Percentiles rank a stretch among this genome's conserved stretches.
Conservation (phyloP, 2,888 invertebrate species). For the Cryptus viduatorius region DNA sequence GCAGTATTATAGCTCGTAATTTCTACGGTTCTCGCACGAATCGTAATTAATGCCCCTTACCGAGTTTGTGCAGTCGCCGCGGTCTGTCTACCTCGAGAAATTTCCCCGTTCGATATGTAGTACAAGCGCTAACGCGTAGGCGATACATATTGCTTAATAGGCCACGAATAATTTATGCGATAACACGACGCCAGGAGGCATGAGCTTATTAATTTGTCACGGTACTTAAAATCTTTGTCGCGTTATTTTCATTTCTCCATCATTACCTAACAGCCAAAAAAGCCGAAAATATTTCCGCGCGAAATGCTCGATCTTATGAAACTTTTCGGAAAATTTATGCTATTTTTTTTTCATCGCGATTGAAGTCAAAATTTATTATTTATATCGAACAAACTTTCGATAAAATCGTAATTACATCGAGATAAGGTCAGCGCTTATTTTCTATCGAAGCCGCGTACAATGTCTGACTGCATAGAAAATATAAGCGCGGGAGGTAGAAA, state of each 20-base stretch:
- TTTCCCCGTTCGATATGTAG: conserved; percentile 25
- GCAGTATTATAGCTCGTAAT: conserved; percentile 57
- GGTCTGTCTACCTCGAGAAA: conserved; percentile 14
- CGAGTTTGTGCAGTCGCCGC: conserved; percentile 32
- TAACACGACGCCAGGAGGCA: conserved; percentile 27
- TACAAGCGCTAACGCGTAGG: neutral
- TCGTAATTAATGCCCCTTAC: conserved; percentile 28
- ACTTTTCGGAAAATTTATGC: no score
- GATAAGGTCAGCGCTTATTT: no score
- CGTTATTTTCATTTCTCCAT: neutral
- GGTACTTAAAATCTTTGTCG: neutral
- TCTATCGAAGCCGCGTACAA: neutral
- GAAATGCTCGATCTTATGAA: no score
- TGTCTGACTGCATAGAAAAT: neutral
- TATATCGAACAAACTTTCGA: no score
- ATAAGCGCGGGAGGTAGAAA: neutral
- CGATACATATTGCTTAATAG: conserved; percentile 6
- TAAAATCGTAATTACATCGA: no score
- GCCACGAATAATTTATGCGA: conserved; percentile 58
- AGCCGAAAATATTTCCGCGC: no score
- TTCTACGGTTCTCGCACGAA: conserved; percentile 52
- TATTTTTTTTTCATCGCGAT: no score
- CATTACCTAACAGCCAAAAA: no score
- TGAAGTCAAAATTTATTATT: no score
- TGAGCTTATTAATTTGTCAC: neutral